Conservation (phyloP, 2,888 invertebrate species). For the Diabrotica balteata region DNA sequence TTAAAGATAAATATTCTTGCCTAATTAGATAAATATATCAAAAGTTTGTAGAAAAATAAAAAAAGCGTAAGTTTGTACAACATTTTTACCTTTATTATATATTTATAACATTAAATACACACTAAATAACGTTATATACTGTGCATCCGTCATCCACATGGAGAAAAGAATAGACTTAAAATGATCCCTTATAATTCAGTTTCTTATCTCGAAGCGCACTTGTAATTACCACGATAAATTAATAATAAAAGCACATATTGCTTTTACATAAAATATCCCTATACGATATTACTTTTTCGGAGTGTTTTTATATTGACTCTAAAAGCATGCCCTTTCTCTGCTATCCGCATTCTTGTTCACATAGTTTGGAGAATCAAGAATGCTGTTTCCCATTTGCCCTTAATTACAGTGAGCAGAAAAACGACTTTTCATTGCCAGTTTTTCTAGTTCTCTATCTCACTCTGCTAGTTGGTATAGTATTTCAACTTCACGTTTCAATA, state of each 20-base stretch:
- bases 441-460: conserved; percentile 13
- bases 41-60: too few species aligned
- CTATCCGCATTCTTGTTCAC: conserved; percentile 23
- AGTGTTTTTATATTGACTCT: conserved; percentile 23
- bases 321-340: conserved; percentile 17
- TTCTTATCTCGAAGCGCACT: too few species aligned
- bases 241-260: not conserved
- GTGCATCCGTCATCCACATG: too few species aligned
- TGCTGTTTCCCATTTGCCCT: conserved; percentile 18
- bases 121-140: too few species aligned
- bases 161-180: too few species aligned
- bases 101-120: too few species aligned
- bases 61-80: too few species aligned
- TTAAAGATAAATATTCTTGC: too few species aligned
- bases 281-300: conserved; percentile 14
- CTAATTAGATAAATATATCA: too few species aligned
- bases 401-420: conserved; percentile 21
- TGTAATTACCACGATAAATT: not conserved
- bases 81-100: too few species aligned
- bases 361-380: conserved; percentile 21
- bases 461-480: not conserved
- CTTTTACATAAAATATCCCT: conserved; percentile 1
- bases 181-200: too few species aligned
- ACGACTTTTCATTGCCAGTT: conserved; percentile 24
- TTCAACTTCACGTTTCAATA: not conserved